Conservation (phyloP, 2,888 invertebrate species). For the Neocrepidodera transversa region DNA sequence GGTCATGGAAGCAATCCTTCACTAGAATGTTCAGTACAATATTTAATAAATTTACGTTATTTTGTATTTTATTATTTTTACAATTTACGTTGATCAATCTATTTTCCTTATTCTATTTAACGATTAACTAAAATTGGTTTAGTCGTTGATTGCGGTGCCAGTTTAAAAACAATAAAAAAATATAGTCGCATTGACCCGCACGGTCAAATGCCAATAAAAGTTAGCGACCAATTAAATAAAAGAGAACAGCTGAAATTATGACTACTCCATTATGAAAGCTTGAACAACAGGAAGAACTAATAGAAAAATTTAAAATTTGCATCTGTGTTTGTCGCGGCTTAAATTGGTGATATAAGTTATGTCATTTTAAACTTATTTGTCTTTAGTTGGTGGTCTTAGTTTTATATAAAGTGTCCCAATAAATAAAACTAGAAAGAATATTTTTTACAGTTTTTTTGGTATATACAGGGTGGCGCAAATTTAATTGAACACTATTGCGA, state of each 20-base stretch:
- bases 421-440: too few relatives aligned
- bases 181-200: conserved; percentile 42
- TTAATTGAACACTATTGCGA: too few relatives aligned
- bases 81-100: too few relatives aligned
- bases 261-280: conserved; percentile 48
- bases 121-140: neutral
- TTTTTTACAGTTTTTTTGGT: too few relatives aligned
- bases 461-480: too few relatives aligned
- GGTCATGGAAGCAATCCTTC: too few relatives aligned
- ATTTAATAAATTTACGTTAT: too few relatives aligned
- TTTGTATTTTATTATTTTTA: too few relatives aligned
- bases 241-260: conserved; percentile 41
- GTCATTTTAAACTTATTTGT: conserved; percentile 26
- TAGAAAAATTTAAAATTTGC: conserved; percentile 54
- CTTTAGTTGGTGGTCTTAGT: too few relatives aligned
- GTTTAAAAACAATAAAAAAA: conserved; percentile 35
- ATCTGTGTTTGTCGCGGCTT: conserved; percentile 41
- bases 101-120: conserved; percentile 5
- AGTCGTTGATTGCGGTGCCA: conserved; percentile 3
- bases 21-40: too few relatives aligned
- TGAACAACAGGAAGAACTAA: conserved; percentile 54
- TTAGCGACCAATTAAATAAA: conserved; percentile 47
- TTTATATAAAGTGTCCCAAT: too few relatives aligned
- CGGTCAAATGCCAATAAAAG: conserved; percentile 46
- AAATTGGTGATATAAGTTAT: conserved; percentile 31